A percentile compares a stretch with the other conserved stretches of the same genome.
phyloP scores from a whole-genome alignment of 1,140 invertebrate genomes.

The Neelides sp. region DNA sequence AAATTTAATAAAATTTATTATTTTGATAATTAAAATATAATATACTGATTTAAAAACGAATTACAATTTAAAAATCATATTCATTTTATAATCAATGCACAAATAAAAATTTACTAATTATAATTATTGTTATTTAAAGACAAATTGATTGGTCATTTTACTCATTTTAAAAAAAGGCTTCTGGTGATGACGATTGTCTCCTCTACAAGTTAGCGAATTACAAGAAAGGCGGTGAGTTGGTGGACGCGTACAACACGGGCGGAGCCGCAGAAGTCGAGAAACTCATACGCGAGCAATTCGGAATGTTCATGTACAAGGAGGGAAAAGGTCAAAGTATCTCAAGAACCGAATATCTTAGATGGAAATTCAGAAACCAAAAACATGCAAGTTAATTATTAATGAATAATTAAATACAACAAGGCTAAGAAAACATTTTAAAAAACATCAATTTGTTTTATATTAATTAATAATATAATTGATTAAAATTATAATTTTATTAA shows the following conservation, averaged over 20 bases:
- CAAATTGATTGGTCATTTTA: not conserved
- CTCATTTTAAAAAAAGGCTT: slow-evolving; percentile 34
- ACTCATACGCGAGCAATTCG: slow-evolving; percentile 74
- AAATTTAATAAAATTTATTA: not conserved
- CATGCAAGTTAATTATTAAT: slow-evolving; percentile 42
- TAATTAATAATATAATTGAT: too few species aligned
- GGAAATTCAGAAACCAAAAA: slow-evolving; percentile 79
- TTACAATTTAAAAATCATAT: not conserved
- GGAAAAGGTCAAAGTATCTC: slow-evolving; percentile 78
- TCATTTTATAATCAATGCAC: not conserved
- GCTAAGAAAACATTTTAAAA: too few species aligned
- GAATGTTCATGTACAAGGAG: slow-evolving; percentile 74
- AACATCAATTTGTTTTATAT: too few species aligned
- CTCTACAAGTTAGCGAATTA: slow-evolving; percentile 77
- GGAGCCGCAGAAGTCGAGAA: slow-evolving; percentile 56
- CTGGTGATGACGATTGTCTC: slow-evolving; percentile 68
- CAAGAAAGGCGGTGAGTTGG: slow-evolving; percentile 54
- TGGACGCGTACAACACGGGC: slow-evolving; percentile 59
- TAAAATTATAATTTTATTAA: too few species aligned
- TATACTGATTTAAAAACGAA: not conserved
- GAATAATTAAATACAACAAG: too few species aligned
- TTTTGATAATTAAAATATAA: not conserved
- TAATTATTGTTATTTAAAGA: not conserved
- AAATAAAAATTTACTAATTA: not conserved
- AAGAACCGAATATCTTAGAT: slow-evolving; percentile 75